A percentile compares a stretch with the other conserved stretches of the same genome.
Conservation (phyloP, 2,888 invertebrate genomes). For the Orthonychiurus folsomi region DNA sequence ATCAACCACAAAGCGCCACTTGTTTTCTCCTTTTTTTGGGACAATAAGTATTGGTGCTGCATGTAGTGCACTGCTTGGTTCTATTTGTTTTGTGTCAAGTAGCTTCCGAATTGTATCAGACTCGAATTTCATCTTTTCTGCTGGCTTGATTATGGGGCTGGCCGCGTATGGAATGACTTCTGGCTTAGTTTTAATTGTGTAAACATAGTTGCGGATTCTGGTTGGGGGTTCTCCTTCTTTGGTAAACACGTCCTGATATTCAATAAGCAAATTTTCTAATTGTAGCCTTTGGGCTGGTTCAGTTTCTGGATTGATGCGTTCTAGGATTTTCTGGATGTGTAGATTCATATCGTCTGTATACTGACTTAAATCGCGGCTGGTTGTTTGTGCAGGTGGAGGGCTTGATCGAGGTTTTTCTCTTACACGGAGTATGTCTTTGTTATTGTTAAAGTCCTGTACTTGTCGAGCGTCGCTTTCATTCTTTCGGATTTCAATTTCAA, state of each 20-base stretch:
- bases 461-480: neutral
- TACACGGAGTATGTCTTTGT: too few species aligned
- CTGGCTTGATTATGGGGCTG: neutral
- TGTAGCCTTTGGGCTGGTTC: neutral
- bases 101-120: neutral
- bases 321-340: neutral
- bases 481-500: too few species aligned
- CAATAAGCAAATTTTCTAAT: neutral
- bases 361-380: neutral
- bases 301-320: neutral
- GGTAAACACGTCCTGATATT: neutral
- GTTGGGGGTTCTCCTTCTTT: neutral
- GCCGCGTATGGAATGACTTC: neutral
- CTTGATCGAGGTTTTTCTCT: too few species aligned
- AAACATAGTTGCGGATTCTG: neutral
- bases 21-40: neutral
- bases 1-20: neutral
- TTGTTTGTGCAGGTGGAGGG: neutral
- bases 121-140: neutral
- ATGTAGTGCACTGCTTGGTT: neutral
- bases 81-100: neutral
- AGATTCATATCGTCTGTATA: neutral
- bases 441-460: neutral
- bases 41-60: neutral
- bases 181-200: neutral